These are phyloP conservation scores for Osmoderma eremita DNA, from an alignment of 2,888 invertebrate genomes.

Conservation along the genomic window DNA sequence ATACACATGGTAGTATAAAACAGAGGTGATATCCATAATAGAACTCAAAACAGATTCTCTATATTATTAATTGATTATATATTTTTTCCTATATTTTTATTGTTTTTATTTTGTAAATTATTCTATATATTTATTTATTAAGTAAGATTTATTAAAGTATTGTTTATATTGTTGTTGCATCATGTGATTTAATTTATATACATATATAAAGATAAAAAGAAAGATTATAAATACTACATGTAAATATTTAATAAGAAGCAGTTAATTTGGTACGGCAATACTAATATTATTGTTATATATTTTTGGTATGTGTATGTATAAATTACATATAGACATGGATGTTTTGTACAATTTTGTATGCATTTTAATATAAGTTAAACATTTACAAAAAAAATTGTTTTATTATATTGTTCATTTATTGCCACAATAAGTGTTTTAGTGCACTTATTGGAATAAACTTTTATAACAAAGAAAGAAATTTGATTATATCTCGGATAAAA, in stretches of 20 bases:
- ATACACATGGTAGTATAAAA: neutral
- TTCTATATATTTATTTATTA: slow-evolving; percentile 44
- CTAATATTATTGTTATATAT: slow-evolving; percentile 45
- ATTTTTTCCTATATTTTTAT: slow-evolving; percentile 43
- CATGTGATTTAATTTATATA: slow-evolving; percentile 46
- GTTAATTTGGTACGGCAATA: slow-evolving; percentile 48
- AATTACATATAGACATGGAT: slow-evolving; percentile 46
- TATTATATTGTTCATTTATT: slow-evolving; percentile 7
- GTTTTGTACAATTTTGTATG: slow-evolving; percentile 52
- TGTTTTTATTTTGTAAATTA: slow-evolving; percentile 48
- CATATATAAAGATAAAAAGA: slow-evolving; percentile 30
- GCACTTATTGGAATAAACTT: too few relatives aligned
- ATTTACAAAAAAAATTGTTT: slow-evolving; percentile 37
- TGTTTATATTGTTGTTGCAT: slow-evolving; percentile 44
- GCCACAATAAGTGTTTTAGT: too few relatives aligned
- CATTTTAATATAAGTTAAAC: slow-evolving; percentile 48
- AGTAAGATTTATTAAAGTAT: slow-evolving; percentile 38
- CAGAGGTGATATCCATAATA: slow-evolving; percentile 19
- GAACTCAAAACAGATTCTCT: slow-evolving; percentile 32
- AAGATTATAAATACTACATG: slow-evolving; percentile 44
- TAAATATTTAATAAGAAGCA: slow-evolving; percentile 43
- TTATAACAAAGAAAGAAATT: too few relatives aligned
- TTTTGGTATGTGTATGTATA: slow-evolving; percentile 50
- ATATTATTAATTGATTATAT: slow-evolving; percentile 31
- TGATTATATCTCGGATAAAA: too few relatives aligned